Base-by-base conservation (phyloP, 2,113 vertebrate genomes). In the Neogobius melanostomus region DNA sequence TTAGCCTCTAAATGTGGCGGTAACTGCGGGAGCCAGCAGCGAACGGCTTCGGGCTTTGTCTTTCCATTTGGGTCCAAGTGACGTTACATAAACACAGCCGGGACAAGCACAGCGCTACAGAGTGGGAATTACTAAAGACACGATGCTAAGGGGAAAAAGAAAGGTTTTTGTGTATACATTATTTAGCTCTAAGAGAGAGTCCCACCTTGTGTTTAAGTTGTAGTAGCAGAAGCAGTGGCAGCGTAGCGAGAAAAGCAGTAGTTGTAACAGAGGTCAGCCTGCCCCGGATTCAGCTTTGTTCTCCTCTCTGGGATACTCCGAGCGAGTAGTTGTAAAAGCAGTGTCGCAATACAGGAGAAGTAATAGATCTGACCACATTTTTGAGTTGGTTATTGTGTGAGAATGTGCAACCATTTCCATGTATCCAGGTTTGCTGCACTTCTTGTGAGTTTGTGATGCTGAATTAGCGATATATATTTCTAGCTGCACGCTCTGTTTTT, bases 41-140 rank as follows among this genome's bases (percentile, higher is more conserved):
- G 68, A 67, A 79, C 43, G 16, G 56, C 81, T 72, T 71, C 57
- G 63, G 56, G 68, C 76, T 83, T 81, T 85, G 82, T 87, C 83
- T 84, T 73, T 76, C 83, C 79, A 82, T 84, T 80, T 85, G 79
- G 85, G 83, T 89, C 87, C 80, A 74, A 74, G 69, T 50, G 65
- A 65, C 64, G 64, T 81, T 77, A 71, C 63, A 14, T 81, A 81
- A 85, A 46, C 45, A 21, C 64, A 0, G 65, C 11, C 12, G 51
- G 9, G 66, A 48, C 61, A 67, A 46, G 69, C n/a, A 9, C 43
- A 49, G 49, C 42, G 45, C 70, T 28, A 0, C 76, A 59, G 52
- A 5, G 5, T 5, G 63, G 45, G 42, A 49, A 43, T 42, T 43
- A 76, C 73, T 21, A 44, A 6, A 46, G 65, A 64, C 46, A 0